Conservation (phyloP, 2,888 invertebrate genomes). For the Cephalotes varians region DNA sequence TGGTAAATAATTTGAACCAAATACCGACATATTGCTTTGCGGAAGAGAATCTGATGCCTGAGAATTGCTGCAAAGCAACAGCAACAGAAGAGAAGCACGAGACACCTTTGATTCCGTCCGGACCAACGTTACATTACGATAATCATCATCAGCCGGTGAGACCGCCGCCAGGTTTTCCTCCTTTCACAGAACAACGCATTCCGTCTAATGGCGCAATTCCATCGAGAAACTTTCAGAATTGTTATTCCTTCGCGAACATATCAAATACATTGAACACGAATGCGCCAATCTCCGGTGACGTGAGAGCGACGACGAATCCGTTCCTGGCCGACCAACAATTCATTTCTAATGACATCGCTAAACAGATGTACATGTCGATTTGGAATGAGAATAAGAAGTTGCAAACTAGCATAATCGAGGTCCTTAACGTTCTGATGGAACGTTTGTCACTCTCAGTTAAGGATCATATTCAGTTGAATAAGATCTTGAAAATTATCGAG, state of each 20-base stretch:
- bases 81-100: not conserved
- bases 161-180: conserved; percentile 5
- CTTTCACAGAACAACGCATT: not conserved
- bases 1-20: conserved; percentile 57
- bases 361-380: conserved; percentile 30
- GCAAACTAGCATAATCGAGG: conserved; percentile 43
- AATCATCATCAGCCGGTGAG: not conserved
- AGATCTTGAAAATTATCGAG: not conserved
- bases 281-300: not conserved
- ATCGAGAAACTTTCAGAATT: not conserved
- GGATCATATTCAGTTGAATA: conserved; percentile 4
- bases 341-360: not conserved
- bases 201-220: not conserved
- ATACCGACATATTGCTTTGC: conserved; percentile 48
- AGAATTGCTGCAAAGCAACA: not conserved
- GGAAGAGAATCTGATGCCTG: conserved; percentile 12
- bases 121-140: conserved; percentile 25
- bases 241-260: not conserved
- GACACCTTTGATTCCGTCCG: conserved; percentile 47
- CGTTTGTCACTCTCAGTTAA: not conserved
- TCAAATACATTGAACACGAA: not conserved
- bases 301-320: not conserved
- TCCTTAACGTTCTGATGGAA: conserved; percentile 27
- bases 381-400: conserved; percentile 55
- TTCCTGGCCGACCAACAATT: not conserved